Conservation (phyloP, 2,113 vertebrate species). For the Diadophis punctatus region DNA sequence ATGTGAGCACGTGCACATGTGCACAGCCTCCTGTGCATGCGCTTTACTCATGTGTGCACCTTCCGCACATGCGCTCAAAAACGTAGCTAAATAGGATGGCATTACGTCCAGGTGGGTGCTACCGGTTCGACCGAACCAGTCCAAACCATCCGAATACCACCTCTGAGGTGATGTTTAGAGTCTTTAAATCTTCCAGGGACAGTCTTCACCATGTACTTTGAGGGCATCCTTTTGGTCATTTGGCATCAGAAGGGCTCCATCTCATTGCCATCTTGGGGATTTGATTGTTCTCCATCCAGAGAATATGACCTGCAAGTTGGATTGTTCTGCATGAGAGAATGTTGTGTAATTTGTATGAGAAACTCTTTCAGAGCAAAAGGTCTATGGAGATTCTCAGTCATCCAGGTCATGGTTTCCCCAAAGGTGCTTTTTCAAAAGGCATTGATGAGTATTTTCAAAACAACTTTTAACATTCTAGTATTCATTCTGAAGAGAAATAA, state of each 20-base stretch:
- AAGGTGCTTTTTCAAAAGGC: constrained; percentile 17
- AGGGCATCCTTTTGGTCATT: background rate
- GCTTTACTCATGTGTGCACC: no score
- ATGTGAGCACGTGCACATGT: no score
- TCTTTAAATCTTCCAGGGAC: background rate
- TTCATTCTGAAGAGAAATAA: constrained; percentile 30
- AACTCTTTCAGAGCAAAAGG: background rate
- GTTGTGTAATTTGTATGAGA: background rate
- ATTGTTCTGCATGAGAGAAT: background rate
- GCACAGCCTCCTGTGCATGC: no score
- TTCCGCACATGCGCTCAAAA: no score
- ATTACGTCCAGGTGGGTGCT: no score
- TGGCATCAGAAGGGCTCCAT: no score
- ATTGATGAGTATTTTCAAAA: background rate
- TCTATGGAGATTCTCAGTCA: background rate
- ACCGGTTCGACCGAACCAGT: no score
- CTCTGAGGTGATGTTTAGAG: background rate
- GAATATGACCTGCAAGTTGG: background rate
- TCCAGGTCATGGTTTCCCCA: background rate
- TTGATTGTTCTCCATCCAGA: background rate
- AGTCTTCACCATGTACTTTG: background rate
- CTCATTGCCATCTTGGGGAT: background rate
- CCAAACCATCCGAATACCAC: no score
- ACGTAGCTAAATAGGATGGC: no score
- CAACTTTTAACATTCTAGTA: constrained; percentile 13